These are phyloP conservation scores for Diadophis punctatus DNA, from an alignment of 2,113 vertebrate genomes.

Conservation along the genomic window DNA sequence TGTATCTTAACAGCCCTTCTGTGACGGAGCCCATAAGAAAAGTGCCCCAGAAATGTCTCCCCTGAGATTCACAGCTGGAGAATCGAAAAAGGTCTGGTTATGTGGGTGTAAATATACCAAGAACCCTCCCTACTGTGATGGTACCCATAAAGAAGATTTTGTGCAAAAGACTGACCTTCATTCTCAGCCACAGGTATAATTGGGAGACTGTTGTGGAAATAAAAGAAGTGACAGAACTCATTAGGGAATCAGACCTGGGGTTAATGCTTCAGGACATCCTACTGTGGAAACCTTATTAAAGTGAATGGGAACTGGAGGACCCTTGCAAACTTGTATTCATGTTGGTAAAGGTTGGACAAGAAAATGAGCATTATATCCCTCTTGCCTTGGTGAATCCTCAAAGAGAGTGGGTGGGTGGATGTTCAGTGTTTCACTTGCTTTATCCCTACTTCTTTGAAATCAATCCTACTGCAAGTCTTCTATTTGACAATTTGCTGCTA, in stretches of 20 bases:
- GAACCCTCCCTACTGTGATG: conserved; percentile 78
- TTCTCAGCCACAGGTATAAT: neutral
- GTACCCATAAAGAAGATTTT: conserved; percentile 72
- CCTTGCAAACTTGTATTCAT: neutral
- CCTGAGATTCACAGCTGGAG: conserved; percentile 71
- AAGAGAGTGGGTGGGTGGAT: too few relatives aligned
- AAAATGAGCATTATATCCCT: neutral
- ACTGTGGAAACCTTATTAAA: neutral
- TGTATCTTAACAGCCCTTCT: conserved; percentile 75
- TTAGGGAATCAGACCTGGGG: neutral
- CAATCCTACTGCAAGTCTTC: neutral
- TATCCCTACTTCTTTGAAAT: neutral
- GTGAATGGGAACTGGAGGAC: neutral
- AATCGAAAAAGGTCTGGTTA: conserved; percentile 61
- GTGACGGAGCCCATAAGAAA: conserved; percentile 78
- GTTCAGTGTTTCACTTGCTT: neutral
- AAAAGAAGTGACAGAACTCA: neutral
- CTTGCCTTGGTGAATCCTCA: neutral
- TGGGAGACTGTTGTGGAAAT: neutral
- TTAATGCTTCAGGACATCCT: too few relatives aligned
- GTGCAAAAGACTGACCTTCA: conserved; percentile 41
- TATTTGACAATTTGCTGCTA: neutral
- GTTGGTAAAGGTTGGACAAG: neutral
- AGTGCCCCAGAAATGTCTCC: conserved; percentile 67
- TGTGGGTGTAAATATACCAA: conserved; percentile 83